Percentiles rank a stretch among this genome's conserved stretches.
phyloP scores from a whole-genome alignment of 2,113 vertebrate genomes.

The Eurypyga helias region DNA sequence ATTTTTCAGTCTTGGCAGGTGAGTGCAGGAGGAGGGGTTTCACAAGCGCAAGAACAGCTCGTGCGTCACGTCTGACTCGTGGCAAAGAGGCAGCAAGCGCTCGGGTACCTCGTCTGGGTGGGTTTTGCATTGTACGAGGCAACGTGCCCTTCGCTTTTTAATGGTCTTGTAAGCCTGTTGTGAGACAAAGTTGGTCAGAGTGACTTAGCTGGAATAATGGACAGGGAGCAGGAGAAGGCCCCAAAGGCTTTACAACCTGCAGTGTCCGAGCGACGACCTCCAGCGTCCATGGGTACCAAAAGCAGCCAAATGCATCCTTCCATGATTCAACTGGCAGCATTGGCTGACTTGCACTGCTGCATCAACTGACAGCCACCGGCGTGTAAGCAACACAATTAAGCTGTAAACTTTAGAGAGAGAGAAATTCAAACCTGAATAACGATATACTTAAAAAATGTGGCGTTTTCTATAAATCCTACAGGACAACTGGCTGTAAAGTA shows the following conservation, averaged over 20 bases:
- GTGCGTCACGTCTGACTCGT: rapidly evolving
- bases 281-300: background rate
- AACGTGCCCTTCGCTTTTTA: background rate
- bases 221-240: background rate
- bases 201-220: background rate
- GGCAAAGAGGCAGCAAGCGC: background rate
- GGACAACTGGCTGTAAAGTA: background rate
- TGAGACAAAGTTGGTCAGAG: background rate
- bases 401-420: background rate
- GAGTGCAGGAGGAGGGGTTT: background rate
- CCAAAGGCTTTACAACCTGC: background rate
- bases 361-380: background rate
- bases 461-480: background rate
- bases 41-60: background rate
- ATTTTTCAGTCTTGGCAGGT: background rate
- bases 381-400: background rate
- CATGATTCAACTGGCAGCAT: background rate
- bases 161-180: background rate
- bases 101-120: background rate
- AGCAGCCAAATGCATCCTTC: background rate
- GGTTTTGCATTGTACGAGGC: background rate
- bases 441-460: too few relatives aligned
- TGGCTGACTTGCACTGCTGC: background rate
- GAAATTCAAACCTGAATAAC: background rate
- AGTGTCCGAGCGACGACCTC: background rate